phyloP scores from a whole-genome alignment of 2,888 invertebrate genomes.

The Teinopalpus imperialis region DNA sequence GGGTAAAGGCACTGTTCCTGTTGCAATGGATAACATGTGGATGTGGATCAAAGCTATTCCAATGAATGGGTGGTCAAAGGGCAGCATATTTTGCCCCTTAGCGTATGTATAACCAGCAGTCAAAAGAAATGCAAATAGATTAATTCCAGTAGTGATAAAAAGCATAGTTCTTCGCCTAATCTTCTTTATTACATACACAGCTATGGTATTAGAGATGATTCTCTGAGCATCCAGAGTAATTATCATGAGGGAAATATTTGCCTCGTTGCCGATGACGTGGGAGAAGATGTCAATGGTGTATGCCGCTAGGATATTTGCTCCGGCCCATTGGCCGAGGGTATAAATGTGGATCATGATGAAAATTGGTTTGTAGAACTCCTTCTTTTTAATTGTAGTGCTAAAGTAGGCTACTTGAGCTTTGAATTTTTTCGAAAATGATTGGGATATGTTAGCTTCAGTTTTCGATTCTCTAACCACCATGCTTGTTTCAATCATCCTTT shows the following conservation, averaged over 20 bases:
- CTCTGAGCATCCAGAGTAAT: slow-evolving; percentile 59
- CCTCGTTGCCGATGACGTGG: slow-evolving; percentile 47
- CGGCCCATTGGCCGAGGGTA: slow-evolving; percentile 56
- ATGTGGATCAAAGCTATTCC: slow-evolving; percentile 52
- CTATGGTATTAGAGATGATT: slow-evolving; percentile 53
- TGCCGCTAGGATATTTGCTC: slow-evolving; percentile 53
- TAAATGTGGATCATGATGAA: slow-evolving; percentile 60
- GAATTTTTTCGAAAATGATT: slow-evolving; percentile 39
- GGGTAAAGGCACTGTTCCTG: slow-evolving; percentile 84
- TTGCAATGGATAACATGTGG: slow-evolving; percentile 77
- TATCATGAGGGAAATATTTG: slow-evolving; percentile 50
- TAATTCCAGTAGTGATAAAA: slow-evolving; percentile 46
- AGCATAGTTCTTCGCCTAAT: slow-evolving; percentile 58
- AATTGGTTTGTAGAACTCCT: slow-evolving; percentile 56
- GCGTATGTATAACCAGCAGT: slow-evolving; percentile 51
- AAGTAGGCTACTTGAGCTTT: slow-evolving; percentile 42
- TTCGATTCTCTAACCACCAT: slow-evolving; percentile 45
- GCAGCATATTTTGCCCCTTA: slow-evolving; percentile 39
- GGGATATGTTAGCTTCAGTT: slow-evolving; percentile 35
- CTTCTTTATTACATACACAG: slow-evolving; percentile 60
- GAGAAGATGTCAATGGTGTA: slow-evolving; percentile 55
- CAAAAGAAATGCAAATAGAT: slow-evolving; percentile 46
- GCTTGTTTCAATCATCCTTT: slow-evolving; percentile 50
- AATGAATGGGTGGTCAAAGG: slow-evolving; percentile 46
- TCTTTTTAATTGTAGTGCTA: slow-evolving; percentile 45